A percentile compares a stretch with the other conserved stretches of the same genome.
phyloP scores from a whole-genome alignment of 2,888 invertebrate species.

The Epistrophe grossulariae region DNA sequence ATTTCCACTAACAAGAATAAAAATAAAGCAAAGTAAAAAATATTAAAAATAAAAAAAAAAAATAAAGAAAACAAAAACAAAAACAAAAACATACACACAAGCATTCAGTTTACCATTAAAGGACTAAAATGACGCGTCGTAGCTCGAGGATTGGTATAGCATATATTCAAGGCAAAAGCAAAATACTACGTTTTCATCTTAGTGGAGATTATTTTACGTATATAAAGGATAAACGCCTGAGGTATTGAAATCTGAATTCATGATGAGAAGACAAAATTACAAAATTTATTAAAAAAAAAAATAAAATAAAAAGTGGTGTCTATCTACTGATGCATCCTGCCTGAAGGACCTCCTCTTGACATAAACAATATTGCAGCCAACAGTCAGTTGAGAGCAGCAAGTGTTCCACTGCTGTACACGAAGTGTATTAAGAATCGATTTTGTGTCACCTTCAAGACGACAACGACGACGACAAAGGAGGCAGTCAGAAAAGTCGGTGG shows the following conservation, averaged over 20 bases:
- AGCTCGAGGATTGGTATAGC: conserved; percentile 28
- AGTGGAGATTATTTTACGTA: conserved; percentile 57
- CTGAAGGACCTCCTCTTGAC: conserved; percentile 64
- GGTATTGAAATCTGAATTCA: conserved; percentile 68
- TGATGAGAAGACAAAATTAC: conserved; percentile 55
- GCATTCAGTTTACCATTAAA: conserved; percentile 47
- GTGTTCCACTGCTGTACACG: conserved; percentile 49
- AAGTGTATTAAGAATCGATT: conserved; percentile 75
- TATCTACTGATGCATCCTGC: conserved; percentile 47
- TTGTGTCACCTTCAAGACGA: conserved; percentile 72
- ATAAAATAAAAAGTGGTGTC: conserved; percentile 20
- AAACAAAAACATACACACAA: not conserved
- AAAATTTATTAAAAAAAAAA: conserved; percentile 20
- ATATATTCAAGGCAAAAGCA: conserved; percentile 34
- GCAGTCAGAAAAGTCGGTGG: conserved; percentile 16
- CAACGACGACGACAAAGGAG: conserved; percentile 22
- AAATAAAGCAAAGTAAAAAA: conserved; percentile 1
- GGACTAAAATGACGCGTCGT: conserved; percentile 51
- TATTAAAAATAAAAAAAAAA: not conserved
- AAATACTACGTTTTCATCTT: conserved; percentile 47
- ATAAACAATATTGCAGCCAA: conserved; percentile 73
- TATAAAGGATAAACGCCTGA: conserved; percentile 60
- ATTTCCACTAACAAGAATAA: conserved; percentile 13
- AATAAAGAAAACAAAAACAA: not conserved
- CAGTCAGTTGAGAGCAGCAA: conserved; percentile 46